Conservation (phyloP, 2,113 vertebrate species). For the Myiopsitta monachus region DNA sequence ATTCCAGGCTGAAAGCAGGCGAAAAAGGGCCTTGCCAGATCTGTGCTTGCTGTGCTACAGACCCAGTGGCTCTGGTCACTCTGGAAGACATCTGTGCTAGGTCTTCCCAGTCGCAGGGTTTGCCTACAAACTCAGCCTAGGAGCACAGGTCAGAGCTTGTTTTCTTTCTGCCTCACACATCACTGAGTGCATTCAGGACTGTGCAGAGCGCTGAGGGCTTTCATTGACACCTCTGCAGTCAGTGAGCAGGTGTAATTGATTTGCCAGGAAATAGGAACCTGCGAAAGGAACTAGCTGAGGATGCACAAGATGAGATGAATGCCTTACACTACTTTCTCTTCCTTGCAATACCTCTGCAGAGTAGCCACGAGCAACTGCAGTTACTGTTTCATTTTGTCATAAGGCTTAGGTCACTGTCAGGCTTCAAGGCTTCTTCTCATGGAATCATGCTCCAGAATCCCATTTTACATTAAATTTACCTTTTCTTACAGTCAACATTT, state of each 20-base stretch:
- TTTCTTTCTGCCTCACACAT: not conserved
- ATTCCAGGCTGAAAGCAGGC: not conserved
- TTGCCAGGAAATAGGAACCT: not conserved
- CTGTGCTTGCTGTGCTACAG: not conserved
- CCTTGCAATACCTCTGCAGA: not conserved
- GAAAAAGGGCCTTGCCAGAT: not conserved
- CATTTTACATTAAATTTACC: not conserved
- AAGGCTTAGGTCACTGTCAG: not conserved
- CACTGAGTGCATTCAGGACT: not conserved
- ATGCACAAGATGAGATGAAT: not conserved
- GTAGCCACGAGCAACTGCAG: not conserved
- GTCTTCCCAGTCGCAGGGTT: not conserved
- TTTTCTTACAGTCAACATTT: not conserved
- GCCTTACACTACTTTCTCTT: not conserved
- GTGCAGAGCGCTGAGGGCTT: not conserved
- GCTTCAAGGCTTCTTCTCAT: not conserved
- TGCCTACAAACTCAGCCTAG: not conserved
- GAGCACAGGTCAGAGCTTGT: not conserved
- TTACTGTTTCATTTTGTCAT: not conserved
- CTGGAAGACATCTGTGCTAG: not conserved
- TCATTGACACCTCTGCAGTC: not conserved
- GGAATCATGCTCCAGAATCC: not conserved
- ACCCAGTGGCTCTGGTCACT: accelerated
- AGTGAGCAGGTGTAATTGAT: not conserved
- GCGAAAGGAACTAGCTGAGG: not conserved